These are phyloP conservation scores for Sarcophaga variegata DNA, from an alignment of 2,888 invertebrate genomes.

Conservation along the genomic window DNA sequence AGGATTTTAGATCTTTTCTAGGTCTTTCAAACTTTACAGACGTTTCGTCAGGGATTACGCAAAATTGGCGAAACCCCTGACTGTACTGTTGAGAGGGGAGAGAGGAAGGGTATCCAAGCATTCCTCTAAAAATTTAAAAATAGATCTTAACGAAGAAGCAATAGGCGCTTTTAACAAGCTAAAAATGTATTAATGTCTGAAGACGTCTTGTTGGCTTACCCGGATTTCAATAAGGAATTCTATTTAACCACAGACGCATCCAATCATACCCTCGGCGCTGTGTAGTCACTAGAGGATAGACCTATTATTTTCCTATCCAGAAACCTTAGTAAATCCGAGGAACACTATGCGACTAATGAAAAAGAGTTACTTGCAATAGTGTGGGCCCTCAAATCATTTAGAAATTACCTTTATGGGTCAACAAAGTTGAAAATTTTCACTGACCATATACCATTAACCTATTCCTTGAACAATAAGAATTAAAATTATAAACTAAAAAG, in stretches of 20 bases:
- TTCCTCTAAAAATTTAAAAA: neutral
- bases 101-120: neutral
- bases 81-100: neutral
- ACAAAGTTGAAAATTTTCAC: neutral
- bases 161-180: neutral
- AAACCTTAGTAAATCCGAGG: neutral
- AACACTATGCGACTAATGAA: too few relatives aligned
- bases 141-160: constrained; percentile 1
- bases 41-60: constrained; percentile 20
- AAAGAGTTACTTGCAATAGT: neutral
- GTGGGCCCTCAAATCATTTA: neutral
- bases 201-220: too few relatives aligned
- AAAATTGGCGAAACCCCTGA: neutral
- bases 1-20: neutral
- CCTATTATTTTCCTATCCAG: neutral
- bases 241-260: too few relatives aligned
- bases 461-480: too few relatives aligned
- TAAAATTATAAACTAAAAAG: too few relatives aligned
- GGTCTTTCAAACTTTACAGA: constrained; percentile 18
- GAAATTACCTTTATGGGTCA: neutral
- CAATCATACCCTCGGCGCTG: neutral
- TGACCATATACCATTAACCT: neutral
- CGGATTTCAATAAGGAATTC: too few relatives aligned
- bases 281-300: neutral
- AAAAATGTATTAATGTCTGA: neutral